Conservation (phyloP, 2,113 vertebrate species). For the Pterocles orientalis region DNA sequence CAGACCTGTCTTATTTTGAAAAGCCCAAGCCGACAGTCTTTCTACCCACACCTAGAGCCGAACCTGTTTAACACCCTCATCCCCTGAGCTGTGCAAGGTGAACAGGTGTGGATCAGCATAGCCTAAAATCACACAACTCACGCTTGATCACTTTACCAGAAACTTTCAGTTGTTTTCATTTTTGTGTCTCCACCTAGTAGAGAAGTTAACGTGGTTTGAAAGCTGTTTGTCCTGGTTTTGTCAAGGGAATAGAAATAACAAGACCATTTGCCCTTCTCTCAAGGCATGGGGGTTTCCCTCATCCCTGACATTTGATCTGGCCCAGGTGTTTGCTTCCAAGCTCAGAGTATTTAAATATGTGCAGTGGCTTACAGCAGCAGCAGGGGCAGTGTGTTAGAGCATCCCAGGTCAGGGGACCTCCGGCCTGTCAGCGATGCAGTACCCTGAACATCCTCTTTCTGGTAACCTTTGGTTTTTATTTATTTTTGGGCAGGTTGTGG, state of each 20-base stretch:
- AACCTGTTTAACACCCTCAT: neutral
- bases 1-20: neutral
- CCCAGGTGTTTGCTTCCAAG: neutral
- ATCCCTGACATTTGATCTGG: neutral
- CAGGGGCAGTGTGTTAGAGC: rapidly evolving
- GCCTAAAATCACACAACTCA: neutral
- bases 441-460: neutral
- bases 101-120: neutral
- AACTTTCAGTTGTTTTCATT: neutral
- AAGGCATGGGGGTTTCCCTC: neutral
- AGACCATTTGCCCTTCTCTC: neutral
- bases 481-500: constrained; percentile 85
- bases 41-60: neutral
- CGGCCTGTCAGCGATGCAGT: neutral
- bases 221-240: neutral
- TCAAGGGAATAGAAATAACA: neutral
- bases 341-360: neutral
- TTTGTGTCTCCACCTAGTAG: neutral
- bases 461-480: neutral
- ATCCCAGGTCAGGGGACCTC: neutral
- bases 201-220: neutral
- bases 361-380: neutral
- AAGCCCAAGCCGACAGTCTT: neutral
- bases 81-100: neutral
- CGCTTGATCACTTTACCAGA: neutral